phyloP scores from a whole-genome alignment of 1,140 invertebrate genomes.

The Ceratosolen solmsi region DNA sequence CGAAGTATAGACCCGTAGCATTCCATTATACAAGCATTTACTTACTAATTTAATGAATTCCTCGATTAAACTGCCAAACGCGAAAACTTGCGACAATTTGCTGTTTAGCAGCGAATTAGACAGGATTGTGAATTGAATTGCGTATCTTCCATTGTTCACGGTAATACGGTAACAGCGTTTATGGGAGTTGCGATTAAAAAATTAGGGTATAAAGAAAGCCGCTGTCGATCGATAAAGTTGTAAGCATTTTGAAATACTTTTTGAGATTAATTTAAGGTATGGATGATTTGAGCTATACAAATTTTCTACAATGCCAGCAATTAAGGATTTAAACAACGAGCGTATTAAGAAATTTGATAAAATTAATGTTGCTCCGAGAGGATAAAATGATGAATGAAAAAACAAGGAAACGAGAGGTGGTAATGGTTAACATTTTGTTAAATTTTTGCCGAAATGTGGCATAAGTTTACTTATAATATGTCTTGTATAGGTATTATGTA shows the following conservation, averaged over 20 bases:
- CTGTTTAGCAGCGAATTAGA: not conserved
- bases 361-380: conserved; percentile 38
- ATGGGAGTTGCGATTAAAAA: conserved; percentile 18
- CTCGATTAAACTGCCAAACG: conserved; percentile 51
- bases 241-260: conserved; percentile 45
- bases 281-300: conserved; percentile 51
- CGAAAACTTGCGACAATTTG: conserved; percentile 38
- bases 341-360: conserved; percentile 33
- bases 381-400: conserved; percentile 30
- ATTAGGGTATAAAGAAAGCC: conserved; percentile 19
- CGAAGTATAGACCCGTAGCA: conserved; percentile 36
- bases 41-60: conserved; percentile 46
- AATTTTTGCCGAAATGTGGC: conserved; percentile 63
- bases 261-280: conserved; percentile 57
- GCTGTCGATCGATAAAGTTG: conserved; percentile 24
- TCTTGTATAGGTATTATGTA: conserved; percentile 59
- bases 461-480: conserved; percentile 62
- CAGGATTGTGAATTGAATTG: conserved; percentile 32
- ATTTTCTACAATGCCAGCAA: conserved; percentile 52
- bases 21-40: conserved; percentile 53
- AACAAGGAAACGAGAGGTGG: conserved; percentile 33
- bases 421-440: conserved; percentile 58
- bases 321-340: conserved; percentile 54
- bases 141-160: conserved; percentile 40
- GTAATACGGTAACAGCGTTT: conserved; percentile 7